Evolutionary conservation across 2,113 vertebrate genomes (phyloP), one percentile per base, ranked within the genome.

Genomic region (Microtus ochrogaster): DNA sequence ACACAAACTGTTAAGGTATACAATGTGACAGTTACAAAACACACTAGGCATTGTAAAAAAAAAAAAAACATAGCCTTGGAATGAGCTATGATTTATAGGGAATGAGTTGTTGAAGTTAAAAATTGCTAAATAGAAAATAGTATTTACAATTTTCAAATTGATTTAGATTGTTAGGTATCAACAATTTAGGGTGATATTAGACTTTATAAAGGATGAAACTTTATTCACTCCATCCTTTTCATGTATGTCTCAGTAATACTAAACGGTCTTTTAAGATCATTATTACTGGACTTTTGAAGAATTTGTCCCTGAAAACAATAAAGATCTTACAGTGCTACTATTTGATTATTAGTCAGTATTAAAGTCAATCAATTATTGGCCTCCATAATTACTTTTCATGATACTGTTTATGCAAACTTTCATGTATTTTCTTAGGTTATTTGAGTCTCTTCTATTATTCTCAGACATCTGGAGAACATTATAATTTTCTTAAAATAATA

Each of bases 271-370:
- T 81, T 65, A 22, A 66, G 28, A 92, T 39, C 5, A 74, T 70
- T 90, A 2, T 86, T 74, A 96, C 21, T 79, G 91, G n/a, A 84
- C 36, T 90, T 3, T 70, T 85, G 49, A 36, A 49, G 84, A 63
- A 79, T 10, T 44, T 47, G 10, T 78, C 39, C 52, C 44, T 83
- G 8, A 92, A 92, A 77, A 74, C 28, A 76, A 58, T 91, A 6
- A 33, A 93, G 81, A 58, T 5, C 55, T 92, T 39, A 11, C 17
- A 70, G n/a, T 88, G 12, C 8, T 70, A 55, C 4, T 86, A 28
- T 70, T 68, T 93, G 49, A 92, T 1, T 82, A 90, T 85, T 41
- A 17, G 49, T 79, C 89, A 95, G 9, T 74, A 65, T 55, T 87
- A 10, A 6, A 39, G 13, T 44, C 21, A 84, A 81, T 94, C 58